A percentile compares a stretch with the other conserved stretches of the same genome.
phyloP scores from a whole-genome alignment of 1,140 invertebrate genomes.

The Linepithema humile region DNA sequence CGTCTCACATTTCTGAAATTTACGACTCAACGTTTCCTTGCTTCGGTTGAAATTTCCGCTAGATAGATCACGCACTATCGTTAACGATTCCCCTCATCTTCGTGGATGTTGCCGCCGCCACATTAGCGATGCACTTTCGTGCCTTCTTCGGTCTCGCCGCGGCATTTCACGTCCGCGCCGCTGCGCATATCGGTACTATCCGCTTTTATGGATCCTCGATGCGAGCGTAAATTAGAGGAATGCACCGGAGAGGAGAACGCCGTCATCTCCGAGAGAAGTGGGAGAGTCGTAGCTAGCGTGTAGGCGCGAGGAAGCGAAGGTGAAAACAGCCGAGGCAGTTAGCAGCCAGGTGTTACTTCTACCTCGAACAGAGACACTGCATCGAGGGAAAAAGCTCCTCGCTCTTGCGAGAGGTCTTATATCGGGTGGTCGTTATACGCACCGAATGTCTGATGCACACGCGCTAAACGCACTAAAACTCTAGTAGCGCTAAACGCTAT shows the following conservation, averaged over 20 bases:
- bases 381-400: neutral
- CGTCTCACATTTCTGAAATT: neutral
- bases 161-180: slow-evolving; percentile 16
- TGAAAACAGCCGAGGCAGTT: slow-evolving; percentile 69
- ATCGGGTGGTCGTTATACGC: neutral
- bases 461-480: slow-evolving; percentile 64
- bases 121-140: slow-evolving; percentile 41
- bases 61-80: neutral
- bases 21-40: neutral
- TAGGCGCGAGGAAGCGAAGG: slow-evolving; percentile 53
- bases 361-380: neutral
- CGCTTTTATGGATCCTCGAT: slow-evolving; percentile 63
- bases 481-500: slow-evolving; percentile 64
- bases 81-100: slow-evolving; percentile 20
- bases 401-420: slow-evolving; percentile 1
- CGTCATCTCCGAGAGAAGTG: neutral
- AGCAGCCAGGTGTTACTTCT: slow-evolving; percentile 69
- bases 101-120: slow-evolving; percentile 22
- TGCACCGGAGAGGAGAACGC: neutral
- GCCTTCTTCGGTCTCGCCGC: slow-evolving; percentile 14
- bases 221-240: slow-evolving; percentile 68
- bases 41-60: neutral
- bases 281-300: neutral
- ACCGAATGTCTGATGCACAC: slow-evolving; percentile 57
- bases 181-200: slow-evolving; percentile 21